phyloP scores from a whole-genome alignment of 2,113 vertebrate species.

The Azemiops feae region DNA sequence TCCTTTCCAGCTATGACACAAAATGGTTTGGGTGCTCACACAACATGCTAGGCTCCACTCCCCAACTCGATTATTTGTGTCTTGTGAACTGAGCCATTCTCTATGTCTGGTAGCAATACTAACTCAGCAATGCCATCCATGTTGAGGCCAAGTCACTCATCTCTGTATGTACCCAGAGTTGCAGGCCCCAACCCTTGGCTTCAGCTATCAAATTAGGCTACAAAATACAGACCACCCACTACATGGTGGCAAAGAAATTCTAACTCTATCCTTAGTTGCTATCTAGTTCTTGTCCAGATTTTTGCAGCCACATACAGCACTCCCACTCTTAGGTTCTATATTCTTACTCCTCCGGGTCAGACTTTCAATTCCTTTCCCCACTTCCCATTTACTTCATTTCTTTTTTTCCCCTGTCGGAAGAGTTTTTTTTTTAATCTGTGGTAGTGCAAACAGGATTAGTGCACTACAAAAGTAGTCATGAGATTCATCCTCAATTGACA shows the following conservation, averaged over 20 bases:
- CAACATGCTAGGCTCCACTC: not conserved
- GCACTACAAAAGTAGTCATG: not conserved
- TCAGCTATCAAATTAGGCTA: not conserved
- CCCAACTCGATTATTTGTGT: not conserved
- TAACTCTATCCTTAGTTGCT: not conserved
- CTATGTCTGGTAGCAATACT: not conserved
- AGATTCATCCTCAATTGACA: not conserved
- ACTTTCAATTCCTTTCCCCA: not conserved
- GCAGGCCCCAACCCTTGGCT: not conserved
- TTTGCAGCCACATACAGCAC: not conserved
- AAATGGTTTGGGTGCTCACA: not conserved
- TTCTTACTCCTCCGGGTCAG: not conserved
- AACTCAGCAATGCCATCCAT: not conserved
- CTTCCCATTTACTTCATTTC: not conserved
- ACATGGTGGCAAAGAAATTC: not conserved
- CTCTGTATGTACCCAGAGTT: not conserved
- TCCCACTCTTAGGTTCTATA: not conserved
- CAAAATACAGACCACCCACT: not conserved
- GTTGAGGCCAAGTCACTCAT: not conserved
- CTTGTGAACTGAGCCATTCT: not conserved
- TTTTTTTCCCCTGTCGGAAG: not conserved
- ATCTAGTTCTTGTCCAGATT: not conserved
- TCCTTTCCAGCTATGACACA: not conserved
- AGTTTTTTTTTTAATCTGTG: not conserved
- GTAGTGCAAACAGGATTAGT: not conserved